phyloP scores from a whole-genome alignment of 1,140 invertebrate genomes.

The Polypedilum pembai region DNA sequence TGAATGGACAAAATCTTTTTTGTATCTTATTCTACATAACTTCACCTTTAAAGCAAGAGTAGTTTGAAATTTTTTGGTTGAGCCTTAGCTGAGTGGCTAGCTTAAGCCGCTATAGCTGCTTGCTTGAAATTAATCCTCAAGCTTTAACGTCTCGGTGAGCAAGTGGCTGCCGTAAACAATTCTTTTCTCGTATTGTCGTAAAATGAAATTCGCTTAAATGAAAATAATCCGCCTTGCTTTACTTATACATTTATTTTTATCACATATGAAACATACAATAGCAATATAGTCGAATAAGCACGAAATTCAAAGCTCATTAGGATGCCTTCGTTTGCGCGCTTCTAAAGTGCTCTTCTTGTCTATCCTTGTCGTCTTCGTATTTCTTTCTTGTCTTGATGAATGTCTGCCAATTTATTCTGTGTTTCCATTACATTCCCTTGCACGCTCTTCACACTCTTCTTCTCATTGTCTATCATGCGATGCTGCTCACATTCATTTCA shows the following conservation, averaged over 20 bases:
- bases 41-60: too few relatives aligned
- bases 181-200: not conserved
- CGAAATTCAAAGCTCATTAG: constrained; percentile 12
- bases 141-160: constrained; percentile 10
- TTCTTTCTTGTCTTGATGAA: not conserved
- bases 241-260: not conserved
- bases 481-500: not conserved
- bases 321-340: not conserved
- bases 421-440: too few relatives aligned
- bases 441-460: too few relatives aligned
- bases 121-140: not conserved
- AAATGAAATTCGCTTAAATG: not conserved
- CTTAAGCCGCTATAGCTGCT: not conserved
- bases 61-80: too few relatives aligned
- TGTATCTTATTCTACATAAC: too few relatives aligned
- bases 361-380: not conserved
- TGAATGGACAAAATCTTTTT: too few relatives aligned
- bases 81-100: too few relatives aligned
- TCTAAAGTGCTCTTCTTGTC: not conserved
- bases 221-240: not conserved
- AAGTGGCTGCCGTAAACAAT: not conserved
- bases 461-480: not conserved
- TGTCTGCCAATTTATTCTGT: constrained; percentile 4
- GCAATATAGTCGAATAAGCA: constrained; percentile 6
- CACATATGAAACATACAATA: constrained; percentile 5